Percentiles rank a stretch among this genome's conserved stretches.
Conservation (phyloP, 1,140 invertebrate species). For the Dendrolimus punctatus region DNA sequence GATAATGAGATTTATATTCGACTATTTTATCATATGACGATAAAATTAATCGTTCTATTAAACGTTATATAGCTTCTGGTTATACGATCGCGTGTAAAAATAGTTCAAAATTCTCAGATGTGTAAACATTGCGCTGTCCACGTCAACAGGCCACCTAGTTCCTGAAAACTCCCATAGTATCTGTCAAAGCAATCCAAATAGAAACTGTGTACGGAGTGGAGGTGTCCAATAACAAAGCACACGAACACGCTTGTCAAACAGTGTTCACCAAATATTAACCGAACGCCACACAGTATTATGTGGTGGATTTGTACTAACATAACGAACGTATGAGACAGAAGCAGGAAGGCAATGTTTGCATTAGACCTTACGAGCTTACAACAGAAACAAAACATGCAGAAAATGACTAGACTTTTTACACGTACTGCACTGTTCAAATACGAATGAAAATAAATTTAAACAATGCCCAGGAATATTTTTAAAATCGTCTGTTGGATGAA, state of each 20-base stretch:
- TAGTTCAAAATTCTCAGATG: slow-evolving; percentile 23
- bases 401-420: neutral
- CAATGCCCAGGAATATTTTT: slow-evolving; percentile 21
- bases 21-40: slow-evolving; percentile 37
- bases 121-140: slow-evolving; percentile 27
- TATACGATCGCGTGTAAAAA: neutral
- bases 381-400: no score
- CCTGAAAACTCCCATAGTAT: slow-evolving; percentile 37
- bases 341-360: slow-evolving; percentile 38
- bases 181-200: slow-evolving; percentile 48
- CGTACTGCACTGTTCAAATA: slow-evolving; percentile 14
- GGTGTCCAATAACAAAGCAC: slow-evolving; percentile 62
- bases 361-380: slow-evolving; percentile 33
- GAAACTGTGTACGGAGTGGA: slow-evolving; percentile 43
- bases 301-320: slow-evolving; percentile 52
- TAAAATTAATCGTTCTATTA: slow-evolving; percentile 34
- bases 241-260: slow-evolving; percentile 65
- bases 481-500: slow-evolving; percentile 27
- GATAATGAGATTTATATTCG: slow-evolving; percentile 57
- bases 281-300: slow-evolving; percentile 45
- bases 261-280: slow-evolving; percentile 58
- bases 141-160: slow-evolving; percentile 17
- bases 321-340: slow-evolving; percentile 32
- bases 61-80: slow-evolving; percentile 7
- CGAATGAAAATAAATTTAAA: slow-evolving; percentile 20